Evolutionary conservation across 2,797 vertebrate genomes (phyloP).

Genomic region (Masticophis lateralis): DNA sequence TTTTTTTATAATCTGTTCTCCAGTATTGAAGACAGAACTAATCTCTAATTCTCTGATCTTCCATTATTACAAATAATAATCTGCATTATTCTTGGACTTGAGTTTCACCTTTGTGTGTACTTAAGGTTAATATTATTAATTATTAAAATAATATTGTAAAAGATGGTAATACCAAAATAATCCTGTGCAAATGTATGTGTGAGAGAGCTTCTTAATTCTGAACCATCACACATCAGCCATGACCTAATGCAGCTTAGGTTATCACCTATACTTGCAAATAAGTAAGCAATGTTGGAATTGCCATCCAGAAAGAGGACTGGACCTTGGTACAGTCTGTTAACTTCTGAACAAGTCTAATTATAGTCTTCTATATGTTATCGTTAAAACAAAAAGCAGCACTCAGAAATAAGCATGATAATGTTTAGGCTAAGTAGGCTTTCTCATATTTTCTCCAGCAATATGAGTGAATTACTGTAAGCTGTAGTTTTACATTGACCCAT

Average conservation of each 20-base stretch:
- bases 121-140: not conserved
- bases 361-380: not conserved
- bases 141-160: not conserved
- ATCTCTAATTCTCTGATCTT: not conserved
- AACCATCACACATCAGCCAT: not conserved
- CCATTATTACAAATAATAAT: not conserved
- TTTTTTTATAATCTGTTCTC: not conserved
- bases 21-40: not conserved
- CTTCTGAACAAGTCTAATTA: not conserved
- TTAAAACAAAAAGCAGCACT: not conserved
- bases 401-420: not conserved
- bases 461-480: not conserved
- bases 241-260: not conserved
- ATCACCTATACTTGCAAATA: not conserved
- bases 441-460: not conserved
- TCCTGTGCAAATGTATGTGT: not conserved
- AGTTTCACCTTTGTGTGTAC: not conserved
- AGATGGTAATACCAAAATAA: not conserved
- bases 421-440: too few species aligned
- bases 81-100: not conserved
- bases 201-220: not conserved
- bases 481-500: not conserved
- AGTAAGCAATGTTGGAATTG: not conserved
- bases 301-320: not conserved
- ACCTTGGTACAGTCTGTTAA: not conserved